Conservation (phyloP, 2,888 invertebrate genomes). For the Mythimna ferrago region DNA sequence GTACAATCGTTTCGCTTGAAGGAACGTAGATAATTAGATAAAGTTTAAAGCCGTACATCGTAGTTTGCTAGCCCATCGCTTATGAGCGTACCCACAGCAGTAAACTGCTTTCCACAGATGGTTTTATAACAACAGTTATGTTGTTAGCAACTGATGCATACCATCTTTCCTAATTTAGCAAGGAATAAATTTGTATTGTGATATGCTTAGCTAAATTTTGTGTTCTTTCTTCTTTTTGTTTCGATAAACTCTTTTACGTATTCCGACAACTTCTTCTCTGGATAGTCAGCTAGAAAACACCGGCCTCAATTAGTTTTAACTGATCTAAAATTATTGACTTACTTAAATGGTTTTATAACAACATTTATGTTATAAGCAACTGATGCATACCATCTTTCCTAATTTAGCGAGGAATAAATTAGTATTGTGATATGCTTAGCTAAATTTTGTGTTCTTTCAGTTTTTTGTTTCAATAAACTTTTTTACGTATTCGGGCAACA, state of each 20-base stretch:
- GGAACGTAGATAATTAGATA: constrained; percentile 65
- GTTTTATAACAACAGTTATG: constrained; percentile 51
- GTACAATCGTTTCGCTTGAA: constrained; percentile 63
- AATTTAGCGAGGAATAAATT: constrained; percentile 24
- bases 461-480: too few relatives aligned
- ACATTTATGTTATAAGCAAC: constrained; percentile 37
- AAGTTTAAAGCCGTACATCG: constrained; percentile 55
- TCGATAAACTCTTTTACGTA: too few relatives aligned
- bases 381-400: constrained; percentile 18
- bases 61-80: constrained; percentile 55
- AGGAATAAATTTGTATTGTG: constrained; percentile 5
- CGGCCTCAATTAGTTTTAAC: too few relatives aligned
- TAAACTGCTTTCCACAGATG: constrained; percentile 57
- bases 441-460: neutral
- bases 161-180: constrained; percentile 24
- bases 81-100: constrained; percentile 36
- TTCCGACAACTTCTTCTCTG: too few relatives aligned
- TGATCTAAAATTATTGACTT: too few relatives aligned
- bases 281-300: too few relatives aligned
- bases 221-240: too few relatives aligned
- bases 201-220: neutral
- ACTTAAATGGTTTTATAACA: constrained; percentile 44
- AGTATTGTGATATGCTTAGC: neutral
- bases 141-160: constrained; percentile 26
- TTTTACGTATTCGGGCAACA: too few relatives aligned